phyloP scores from a whole-genome alignment of 2,888 invertebrate genomes.

The Pantelozetes paolii region DNA sequence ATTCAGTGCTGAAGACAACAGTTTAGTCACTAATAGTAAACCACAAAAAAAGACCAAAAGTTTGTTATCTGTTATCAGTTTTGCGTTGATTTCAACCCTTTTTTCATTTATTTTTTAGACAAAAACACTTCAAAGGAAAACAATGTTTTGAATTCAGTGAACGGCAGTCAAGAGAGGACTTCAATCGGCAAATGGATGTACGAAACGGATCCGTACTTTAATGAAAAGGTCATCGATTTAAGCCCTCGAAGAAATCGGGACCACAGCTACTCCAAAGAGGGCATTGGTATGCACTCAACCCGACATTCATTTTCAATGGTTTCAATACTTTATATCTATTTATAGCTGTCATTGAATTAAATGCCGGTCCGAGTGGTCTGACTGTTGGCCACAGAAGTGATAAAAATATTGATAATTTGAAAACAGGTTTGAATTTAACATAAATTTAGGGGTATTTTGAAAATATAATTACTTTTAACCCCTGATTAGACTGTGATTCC shows the following conservation, averaged over 20 bases:
- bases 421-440: neutral
- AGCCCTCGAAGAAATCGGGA: neutral
- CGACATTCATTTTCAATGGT: neutral
- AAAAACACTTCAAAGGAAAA: no score
- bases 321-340: neutral
- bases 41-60: no score
- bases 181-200: slow-evolving; percentile 20
- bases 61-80: no score
- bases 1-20: no score
- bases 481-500: neutral
- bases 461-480: neutral
- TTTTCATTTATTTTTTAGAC: no score
- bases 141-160: no score
- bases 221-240: neutral
- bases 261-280: neutral
- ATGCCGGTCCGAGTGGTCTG: neutral
- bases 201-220: neutral
- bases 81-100: no score
- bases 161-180: no score
- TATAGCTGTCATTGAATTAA: neutral
- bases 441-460: no score
- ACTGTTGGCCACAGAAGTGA: neutral
- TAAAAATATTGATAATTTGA: neutral
- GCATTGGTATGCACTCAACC: neutral
- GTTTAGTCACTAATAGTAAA: no score